Evolutionary conservation across 1,140 invertebrate genomes (phyloP).

Genomic region (Dendrolimus punctatus): DNA sequence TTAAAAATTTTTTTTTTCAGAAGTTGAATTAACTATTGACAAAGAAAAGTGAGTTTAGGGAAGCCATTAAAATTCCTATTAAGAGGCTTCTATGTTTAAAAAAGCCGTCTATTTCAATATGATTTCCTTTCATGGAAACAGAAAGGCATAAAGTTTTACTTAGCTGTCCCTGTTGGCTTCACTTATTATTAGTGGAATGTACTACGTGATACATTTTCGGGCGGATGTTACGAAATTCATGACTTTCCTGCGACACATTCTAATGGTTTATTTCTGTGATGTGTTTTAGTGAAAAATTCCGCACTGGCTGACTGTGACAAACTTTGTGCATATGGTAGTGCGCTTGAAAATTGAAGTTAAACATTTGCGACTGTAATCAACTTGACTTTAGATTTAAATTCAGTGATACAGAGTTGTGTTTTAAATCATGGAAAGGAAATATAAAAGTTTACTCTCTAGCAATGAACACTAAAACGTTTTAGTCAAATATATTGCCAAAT

Average conservation of each 20-base stretch:
- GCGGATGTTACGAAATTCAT: slow-evolving; percentile 21
- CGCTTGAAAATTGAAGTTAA: slow-evolving; percentile 30
- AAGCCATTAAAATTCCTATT: too few species aligned
- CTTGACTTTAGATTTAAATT: slow-evolving; percentile 10
- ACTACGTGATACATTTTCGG: slow-evolving; percentile 2
- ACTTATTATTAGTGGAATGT: not conserved
- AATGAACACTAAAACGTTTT: not conserved
- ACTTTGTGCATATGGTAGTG: slow-evolving; percentile 35
- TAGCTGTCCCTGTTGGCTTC: slow-evolving; percentile 1
- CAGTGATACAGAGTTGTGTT: slow-evolving; percentile 4
- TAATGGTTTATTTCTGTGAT: slow-evolving; percentile 10
- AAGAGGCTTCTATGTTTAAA: too few species aligned
- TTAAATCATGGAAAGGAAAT: slow-evolving; percentile 3
- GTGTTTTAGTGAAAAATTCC: slow-evolving; percentile 28
- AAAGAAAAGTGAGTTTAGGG: too few species aligned
- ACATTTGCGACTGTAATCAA: slow-evolving; percentile 36
- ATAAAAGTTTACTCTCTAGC: not conserved
- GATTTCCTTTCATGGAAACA: too few species aligned
- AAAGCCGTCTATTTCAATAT: too few species aligned
- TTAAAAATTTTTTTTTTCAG: too few species aligned
- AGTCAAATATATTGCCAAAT: too few species aligned
- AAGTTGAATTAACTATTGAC: too few species aligned
- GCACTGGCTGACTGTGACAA: slow-evolving; percentile 15
- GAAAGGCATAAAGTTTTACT: not conserved
- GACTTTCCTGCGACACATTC: slow-evolving; percentile 19